Evolutionary conservation across 2,113 vertebrate species (phyloP), one percentile per base, ranked within the genome.

Genomic region (Amphiprion percula): DNA sequence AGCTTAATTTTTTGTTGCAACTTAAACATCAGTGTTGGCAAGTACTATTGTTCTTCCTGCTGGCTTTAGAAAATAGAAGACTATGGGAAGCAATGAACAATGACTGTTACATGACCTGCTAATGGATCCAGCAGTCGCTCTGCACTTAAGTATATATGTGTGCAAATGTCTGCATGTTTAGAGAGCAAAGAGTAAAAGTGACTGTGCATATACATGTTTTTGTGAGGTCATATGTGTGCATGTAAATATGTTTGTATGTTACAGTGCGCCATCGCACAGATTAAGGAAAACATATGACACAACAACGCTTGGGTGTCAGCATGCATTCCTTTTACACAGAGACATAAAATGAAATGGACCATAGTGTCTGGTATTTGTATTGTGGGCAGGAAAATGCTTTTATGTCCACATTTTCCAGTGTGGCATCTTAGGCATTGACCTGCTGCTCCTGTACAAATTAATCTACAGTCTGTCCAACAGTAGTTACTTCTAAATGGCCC

Each of bases 51-150:
- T 94, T 94, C 61, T 74, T 83, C 69, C 28, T 75, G 62, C 50
- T 79, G 87, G 74, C 85, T 82, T 80, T 93, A 90, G 89, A 88
- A 95, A 93, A 92, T 91, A 94, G 88, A 83, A 90, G 71, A 90
- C 82, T 87, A 93, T 93, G 90, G 84, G 90, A 93, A 94, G 93
- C 89, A 92, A 93, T 94, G 94, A 94, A 95, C 94, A 95, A 93
- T 95, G 94, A 94, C 93, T 95, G 90, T 88, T 93, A 90, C 91
- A 90, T 94, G 94, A 94, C 93, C 92, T 74, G 68, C 89, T 95
- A 94, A 95, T 95, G 90, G 88, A 92, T 94, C 53, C 86, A 94
- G 60, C 94, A 95, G 93, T 87, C 9, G 12, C 62, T 46, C 63
- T 0, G 5, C 50, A 26, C 33, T 24, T 53, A 68, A 80, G 44